These are phyloP conservation scores for Neelides sp. DNA, from an alignment of 1,140 invertebrate species.

Conservation along the genomic window DNA sequence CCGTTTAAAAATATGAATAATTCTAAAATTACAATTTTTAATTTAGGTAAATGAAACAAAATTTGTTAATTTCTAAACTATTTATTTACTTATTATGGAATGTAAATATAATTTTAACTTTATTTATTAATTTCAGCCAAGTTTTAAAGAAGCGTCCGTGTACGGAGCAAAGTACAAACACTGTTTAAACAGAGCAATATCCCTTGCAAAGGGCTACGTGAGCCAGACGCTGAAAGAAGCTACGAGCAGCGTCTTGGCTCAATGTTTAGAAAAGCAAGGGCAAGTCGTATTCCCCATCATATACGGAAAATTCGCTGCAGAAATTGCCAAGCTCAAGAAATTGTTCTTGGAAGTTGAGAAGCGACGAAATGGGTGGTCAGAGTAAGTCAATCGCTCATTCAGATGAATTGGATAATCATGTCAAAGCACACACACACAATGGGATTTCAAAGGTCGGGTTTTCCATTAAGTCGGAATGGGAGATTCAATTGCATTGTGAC, in stretches of 20 bases:
- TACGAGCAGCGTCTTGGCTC: conserved; percentile 53
- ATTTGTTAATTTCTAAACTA: conserved; percentile 5
- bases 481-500: too few relatives aligned
- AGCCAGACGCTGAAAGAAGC: conserved; percentile 57
- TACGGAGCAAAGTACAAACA: conserved; percentile 65
- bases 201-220: conserved; percentile 61
- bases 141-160: conserved; percentile 56
- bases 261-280: conserved; percentile 32
- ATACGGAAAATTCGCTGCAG: conserved; percentile 86
- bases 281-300: conserved; percentile 57
- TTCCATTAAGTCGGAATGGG: too few relatives aligned
- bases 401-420: too few relatives aligned
- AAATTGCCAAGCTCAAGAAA: conserved; percentile 64
- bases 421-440: too few relatives aligned
- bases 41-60: not conserved
- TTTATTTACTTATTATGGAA: conserved; percentile 6
- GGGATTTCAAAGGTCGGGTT: too few relatives aligned
- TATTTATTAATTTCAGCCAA: conserved; percentile 37
- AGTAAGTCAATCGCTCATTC: conserved; percentile 41
- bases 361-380: conserved; percentile 51
- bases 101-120: conserved; percentile 3
- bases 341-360: conserved; percentile 70
- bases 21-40: not conserved
- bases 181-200: conserved; percentile 63
- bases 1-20: not conserved